phyloP scores from a whole-genome alignment of 2,797 vertebrate species.

The Sciurus carolinensis region DNA sequence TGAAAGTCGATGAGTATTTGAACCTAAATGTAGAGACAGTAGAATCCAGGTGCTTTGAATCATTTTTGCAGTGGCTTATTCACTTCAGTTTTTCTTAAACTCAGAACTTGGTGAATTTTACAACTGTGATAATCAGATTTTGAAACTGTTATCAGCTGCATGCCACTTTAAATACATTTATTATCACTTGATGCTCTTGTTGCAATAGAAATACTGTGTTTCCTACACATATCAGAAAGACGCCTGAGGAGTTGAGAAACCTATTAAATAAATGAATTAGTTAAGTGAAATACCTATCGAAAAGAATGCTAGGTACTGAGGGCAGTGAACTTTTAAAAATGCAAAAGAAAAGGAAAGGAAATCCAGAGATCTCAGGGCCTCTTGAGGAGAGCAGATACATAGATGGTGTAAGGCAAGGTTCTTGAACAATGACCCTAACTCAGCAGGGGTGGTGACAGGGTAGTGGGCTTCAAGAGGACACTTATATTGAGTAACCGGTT shows the following conservation, averaged over 20 bases:
- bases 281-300: not conserved
- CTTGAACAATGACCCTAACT: not conserved
- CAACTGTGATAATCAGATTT: not conserved
- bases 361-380: not conserved
- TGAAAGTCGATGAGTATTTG: not conserved
- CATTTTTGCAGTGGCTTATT: not conserved
- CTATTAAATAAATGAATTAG: not conserved
- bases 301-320: not conserved
- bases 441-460: fast-evolving
- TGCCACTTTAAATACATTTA: not conserved
- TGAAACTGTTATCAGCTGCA: not conserved
- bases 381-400: not conserved
- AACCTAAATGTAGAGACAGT: not conserved
- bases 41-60: not conserved
- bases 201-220: not conserved
- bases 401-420: not conserved
- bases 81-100: not conserved
- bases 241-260: not conserved
- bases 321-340: not conserved
- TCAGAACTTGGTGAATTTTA: slow-evolving; percentile 27
- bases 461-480: not conserved
- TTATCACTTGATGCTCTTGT: not conserved
- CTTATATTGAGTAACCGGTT: not conserved
- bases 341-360: not conserved
- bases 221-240: slow-evolving; percentile 2